Evolutionary conservation across 2,797 vertebrate species (phyloP).

Genomic region (Pantherophis alleghaniensis): DNA sequence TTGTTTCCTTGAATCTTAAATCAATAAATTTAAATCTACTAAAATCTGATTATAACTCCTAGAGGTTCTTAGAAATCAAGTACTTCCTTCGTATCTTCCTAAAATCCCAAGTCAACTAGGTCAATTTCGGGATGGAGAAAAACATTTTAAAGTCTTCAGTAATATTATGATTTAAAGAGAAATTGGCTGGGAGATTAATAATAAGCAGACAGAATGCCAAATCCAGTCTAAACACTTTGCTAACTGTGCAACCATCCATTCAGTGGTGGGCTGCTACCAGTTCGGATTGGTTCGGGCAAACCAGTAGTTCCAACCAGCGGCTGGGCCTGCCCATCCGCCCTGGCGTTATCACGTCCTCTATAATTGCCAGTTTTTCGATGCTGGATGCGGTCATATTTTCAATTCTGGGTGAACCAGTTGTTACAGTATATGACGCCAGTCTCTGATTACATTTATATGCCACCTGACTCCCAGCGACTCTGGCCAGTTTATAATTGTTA

Average conservation of each 20-base stretch:
- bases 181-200: background rate
- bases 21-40: background rate
- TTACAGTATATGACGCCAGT: too few species aligned
- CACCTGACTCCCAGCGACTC: background rate
- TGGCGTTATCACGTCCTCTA: too few species aligned
- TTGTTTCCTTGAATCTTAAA: conserved; percentile 6
- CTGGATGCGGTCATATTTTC: too few species aligned
- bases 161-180: background rate
- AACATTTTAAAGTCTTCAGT: background rate
- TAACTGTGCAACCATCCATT: background rate
- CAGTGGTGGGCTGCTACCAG: too few species aligned
- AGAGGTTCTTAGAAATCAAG: background rate
- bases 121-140: background rate
- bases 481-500: background rate
- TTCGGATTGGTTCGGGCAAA: too few species aligned
- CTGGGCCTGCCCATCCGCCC: too few species aligned
- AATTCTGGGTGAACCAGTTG: too few species aligned
- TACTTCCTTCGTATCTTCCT: background rate
- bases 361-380: too few species aligned
- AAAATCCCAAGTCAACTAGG: background rate
- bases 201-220: background rate
- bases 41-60: background rate
- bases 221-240: background rate
- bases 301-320: too few species aligned
- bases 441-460: background rate